phyloP scores from a whole-genome alignment of 30 jellyfish, hydroid and myxozoan genomes.

The Hydractinia echinata region DNA sequence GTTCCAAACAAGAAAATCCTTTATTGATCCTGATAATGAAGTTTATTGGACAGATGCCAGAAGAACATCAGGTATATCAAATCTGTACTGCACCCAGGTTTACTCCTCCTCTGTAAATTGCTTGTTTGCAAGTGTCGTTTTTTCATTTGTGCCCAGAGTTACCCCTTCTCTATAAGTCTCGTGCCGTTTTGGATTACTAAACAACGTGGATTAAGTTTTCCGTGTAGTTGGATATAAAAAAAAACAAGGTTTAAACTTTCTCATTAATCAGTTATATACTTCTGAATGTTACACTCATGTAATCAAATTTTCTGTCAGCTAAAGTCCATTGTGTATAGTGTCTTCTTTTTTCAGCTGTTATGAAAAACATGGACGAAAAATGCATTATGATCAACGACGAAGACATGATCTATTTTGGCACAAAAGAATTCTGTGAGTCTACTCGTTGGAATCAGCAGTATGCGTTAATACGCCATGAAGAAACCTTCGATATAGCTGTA shows the following conservation, averaged over 20 bases:
- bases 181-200: no score
- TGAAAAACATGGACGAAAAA: constrained; percentile 43
- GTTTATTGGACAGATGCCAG: constrained; percentile 89
- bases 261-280: no score
- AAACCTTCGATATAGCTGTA: constrained; percentile 65
- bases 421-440: constrained; percentile 70
- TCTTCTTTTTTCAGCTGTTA: background rate
- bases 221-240: no score
- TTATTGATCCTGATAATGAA: constrained; percentile 88
- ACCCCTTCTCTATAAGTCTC: no score
- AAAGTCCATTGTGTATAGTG: no score
- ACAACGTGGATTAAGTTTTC: no score
- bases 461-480: constrained; percentile 75
- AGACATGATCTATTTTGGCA: constrained; percentile 76
- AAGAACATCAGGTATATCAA: constrained; percentile 41
- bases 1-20: constrained; percentile 78
- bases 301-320: no score
- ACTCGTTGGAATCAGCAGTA: constrained; percentile 76
- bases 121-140: no score
- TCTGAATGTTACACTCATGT: no score
- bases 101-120: no score
- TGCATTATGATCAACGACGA: constrained; percentile 56
- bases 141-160: no score
- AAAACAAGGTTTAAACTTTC: no score
- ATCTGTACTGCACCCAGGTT: background rate